Percentiles rank a stretch among this genome's conserved stretches.
Evolutionary conservation across 2,888 invertebrate genomes (phyloP).

Genomic region (Cheilosia urbana): DNA sequence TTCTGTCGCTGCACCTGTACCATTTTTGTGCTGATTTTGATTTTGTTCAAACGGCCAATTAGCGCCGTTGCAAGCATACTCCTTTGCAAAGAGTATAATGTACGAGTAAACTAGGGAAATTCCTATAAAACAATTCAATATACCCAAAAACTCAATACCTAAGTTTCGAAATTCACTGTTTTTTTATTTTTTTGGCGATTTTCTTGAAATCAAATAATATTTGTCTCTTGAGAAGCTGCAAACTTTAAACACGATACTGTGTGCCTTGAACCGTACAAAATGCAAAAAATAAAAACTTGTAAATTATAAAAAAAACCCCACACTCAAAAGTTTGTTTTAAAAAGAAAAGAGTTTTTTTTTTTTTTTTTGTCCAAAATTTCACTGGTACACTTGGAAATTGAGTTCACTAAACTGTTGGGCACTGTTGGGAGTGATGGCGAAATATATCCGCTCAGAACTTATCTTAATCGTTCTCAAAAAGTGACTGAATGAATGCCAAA

Average conservation of each 20-base stretch:
- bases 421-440: conserved; percentile 23
- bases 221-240: not conserved
- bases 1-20: conserved; percentile 11
- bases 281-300: no score
- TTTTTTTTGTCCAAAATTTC: no score
- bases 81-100: not conserved
- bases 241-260: no score
- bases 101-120: conserved; percentile 5
- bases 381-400: not conserved
- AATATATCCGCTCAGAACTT: conserved; percentile 39
- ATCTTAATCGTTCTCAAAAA: conserved; percentile 57
- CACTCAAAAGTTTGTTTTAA: no score
- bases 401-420: conserved; percentile 13
- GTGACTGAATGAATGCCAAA: conserved; percentile 62
- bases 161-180: not conserved
- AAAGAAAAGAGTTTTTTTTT: no score
- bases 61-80: conserved; percentile 18
- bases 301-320: no score
- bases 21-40: conserved; percentile 23
- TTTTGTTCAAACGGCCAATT: conserved; percentile 17
- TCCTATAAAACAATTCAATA: not conserved
- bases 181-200: not conserved
- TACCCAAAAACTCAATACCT: not conserved
- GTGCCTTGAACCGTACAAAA: no score
- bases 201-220: not conserved